Base-by-base conservation (phyloP, 2,888 invertebrate species). In the Melieria crassipennis region DNA sequence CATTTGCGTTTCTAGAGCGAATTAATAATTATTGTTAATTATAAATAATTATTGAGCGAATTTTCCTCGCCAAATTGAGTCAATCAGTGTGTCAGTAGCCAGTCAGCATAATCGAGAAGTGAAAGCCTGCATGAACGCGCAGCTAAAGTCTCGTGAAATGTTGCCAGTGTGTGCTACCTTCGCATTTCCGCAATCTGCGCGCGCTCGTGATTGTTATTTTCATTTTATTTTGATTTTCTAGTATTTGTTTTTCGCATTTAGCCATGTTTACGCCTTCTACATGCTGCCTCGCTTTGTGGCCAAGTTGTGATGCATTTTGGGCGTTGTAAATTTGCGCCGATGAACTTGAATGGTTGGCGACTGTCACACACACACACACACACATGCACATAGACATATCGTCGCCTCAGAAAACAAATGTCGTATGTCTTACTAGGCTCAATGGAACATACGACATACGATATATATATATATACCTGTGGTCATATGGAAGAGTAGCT, bases 141-240 rank as follows among this genome's bases (percentile, higher is more conserved):
- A 10, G 42, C 60, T 58, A 58, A 61, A 69, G 68, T 69, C 68
- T 69, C 68, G 68, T 69, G 68, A 69, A 69, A 16, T 69, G 55
- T 9, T 10, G 7, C 7, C 7, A 56, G 16, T 55, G 11, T 55
- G 16, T 13, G 9, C 3, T 69, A 30, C 13, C 47, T 69, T 62
- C 30, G 45, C 16, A 61, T 62, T 61, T 62, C 42, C 61, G 55
- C n/a, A 16, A 62, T 46, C 13, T 52, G 5, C 52, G 50, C 11
- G 10, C 58, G 46, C 66, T 66, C 58, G 66, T 66, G 66, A 58
- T 50, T 58, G 57, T 58, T 66, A 66, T 66, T 66, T 66, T 48
- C n/a, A 58, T 58, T 48, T 11, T 30, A 30, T 30, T 30, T 30
- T 30, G 30, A 30, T 30, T 30, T 30, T 30, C 2, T 30, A 30